Evolutionary conservation across 2,888 invertebrate genomes (phyloP), one percentile per base, ranked within the genome.

Genomic region (Pyralis farinalis): DNA sequence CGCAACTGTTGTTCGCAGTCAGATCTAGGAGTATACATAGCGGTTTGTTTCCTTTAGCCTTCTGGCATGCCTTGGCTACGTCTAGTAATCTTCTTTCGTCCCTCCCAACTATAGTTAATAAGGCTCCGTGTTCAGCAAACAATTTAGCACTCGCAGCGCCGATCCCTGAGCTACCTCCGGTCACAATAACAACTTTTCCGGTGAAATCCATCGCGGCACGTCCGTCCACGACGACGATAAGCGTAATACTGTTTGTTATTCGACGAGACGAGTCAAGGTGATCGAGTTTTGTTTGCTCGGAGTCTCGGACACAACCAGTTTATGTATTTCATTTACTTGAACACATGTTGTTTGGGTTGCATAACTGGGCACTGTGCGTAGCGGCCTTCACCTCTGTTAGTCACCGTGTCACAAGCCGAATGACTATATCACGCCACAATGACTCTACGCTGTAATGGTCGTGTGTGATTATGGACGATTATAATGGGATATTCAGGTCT

Each of bases 111-210:
- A 76, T 52, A 0, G 72, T 57, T 2, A 80, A 47, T 1, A 53
- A 47, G 1, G 75, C 76, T 7, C 76, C 77, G 1, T 72, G 54
- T 7, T 52, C 47, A 3, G 80, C 71, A 56, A 80, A 73, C 12
- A 70, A 51, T 44, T 70, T 74, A 3, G 79, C 80, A 1, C 75
- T 65, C 0, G 76, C 71, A 0, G 80, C 80, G 1, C 80, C 80
- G 6, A 78, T 81, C 0, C 80, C 80, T 8, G 78, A 78, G 51
- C 79, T 80, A 3, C 74, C 71, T 1, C 80, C 79, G 8, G 79
- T 80, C 5, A 80, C 66, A 25, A 81, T 66, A 7, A 66, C 73
- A 3, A 73, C 69, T 61, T 75, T 76, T 8, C 71, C 70, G 21
- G 61, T 63, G 45, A 78, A 65, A 52, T 76, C 69, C 66, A 79